Evolutionary conservation across 1,140 invertebrate species (phyloP).

Genomic region (Nixonia krombeini): DNA sequence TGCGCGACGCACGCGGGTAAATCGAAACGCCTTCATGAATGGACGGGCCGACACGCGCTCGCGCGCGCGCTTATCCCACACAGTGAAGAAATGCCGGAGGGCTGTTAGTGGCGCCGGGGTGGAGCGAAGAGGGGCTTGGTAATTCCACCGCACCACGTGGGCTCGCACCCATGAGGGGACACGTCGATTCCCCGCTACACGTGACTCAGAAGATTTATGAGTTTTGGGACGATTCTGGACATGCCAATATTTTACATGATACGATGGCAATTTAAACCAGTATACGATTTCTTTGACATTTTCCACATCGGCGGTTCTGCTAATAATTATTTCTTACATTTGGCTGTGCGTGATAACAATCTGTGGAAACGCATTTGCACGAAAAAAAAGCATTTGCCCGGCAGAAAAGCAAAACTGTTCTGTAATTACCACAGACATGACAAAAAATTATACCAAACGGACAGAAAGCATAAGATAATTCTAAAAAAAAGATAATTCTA

Average conservation of each 20-base stretch:
- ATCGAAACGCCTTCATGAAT: constrained; percentile 40
- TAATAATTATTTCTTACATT: too few species aligned
- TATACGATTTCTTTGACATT: background rate
- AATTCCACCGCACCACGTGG: constrained; percentile 65
- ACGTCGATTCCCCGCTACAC: constrained; percentile 39
- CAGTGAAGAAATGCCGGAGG: constrained; percentile 8
- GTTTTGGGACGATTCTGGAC: constrained; percentile 40
- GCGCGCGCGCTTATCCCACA: constrained; percentile 45
- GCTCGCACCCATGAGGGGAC: constrained; percentile 49
- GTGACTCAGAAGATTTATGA: constrained; percentile 68
- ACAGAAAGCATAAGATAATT: too few species aligned
- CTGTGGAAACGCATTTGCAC: too few species aligned
- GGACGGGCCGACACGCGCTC: constrained; percentile 17
- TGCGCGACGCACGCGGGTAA: background rate
- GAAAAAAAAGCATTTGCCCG: too few species aligned
- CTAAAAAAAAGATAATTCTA: too few species aligned
- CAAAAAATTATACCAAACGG: too few species aligned
- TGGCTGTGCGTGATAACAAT: too few species aligned
- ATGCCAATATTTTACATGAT: constrained; percentile 32
- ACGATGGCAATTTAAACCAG: constrained; percentile 11
- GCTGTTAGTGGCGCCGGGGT: too few species aligned
- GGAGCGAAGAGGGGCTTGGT: constrained; percentile 44
- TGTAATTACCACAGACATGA: too few species aligned
- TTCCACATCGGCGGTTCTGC: too few species aligned
- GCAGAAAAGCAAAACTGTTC: too few species aligned